These are phyloP conservation scores for Phycodurus eques DNA, from an alignment of 2,113 vertebrate genomes.

Conservation along the genomic window DNA sequence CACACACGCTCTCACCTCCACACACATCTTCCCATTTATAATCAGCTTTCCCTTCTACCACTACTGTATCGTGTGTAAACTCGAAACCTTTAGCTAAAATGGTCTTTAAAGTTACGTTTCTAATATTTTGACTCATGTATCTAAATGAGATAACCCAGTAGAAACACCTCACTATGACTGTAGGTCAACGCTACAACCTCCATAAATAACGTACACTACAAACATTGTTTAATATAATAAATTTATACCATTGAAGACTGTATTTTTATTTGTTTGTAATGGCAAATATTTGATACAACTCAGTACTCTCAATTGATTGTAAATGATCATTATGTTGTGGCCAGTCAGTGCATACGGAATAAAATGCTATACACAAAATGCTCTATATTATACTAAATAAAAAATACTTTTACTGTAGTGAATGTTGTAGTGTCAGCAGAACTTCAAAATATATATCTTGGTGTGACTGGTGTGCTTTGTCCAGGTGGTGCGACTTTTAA, in stretches of 20 bases:
- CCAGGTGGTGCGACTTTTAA: slow-evolving; percentile 91
- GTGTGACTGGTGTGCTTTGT: slow-evolving; percentile 13
- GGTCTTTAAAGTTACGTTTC: too few species aligned
- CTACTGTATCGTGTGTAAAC: neutral
- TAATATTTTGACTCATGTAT: too few species aligned
- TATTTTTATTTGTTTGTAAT: too few species aligned
- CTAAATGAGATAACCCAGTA: too few species aligned
- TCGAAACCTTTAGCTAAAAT: too few species aligned
- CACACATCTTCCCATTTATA: neutral
- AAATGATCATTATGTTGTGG: neutral
- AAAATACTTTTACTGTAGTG: neutral
- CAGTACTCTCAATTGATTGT: too few species aligned
- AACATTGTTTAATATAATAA: too few species aligned
- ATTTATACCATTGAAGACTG: too few species aligned
- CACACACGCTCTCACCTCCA: neutral
- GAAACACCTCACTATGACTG: too few species aligned
- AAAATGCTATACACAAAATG: neutral
- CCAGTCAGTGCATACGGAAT: neutral
- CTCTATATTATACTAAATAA: neutral
- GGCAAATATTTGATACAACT: too few species aligned
- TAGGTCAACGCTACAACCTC: too few species aligned
- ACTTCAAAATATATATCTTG: neutral
- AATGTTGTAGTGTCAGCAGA: neutral
- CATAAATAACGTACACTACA: too few species aligned
- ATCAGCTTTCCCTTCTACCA: neutral